These are phyloP conservation scores for Chromobotia macracanthus DNA, from an alignment of 2,797 vertebrate genomes.

Conservation along the genomic window DNA sequence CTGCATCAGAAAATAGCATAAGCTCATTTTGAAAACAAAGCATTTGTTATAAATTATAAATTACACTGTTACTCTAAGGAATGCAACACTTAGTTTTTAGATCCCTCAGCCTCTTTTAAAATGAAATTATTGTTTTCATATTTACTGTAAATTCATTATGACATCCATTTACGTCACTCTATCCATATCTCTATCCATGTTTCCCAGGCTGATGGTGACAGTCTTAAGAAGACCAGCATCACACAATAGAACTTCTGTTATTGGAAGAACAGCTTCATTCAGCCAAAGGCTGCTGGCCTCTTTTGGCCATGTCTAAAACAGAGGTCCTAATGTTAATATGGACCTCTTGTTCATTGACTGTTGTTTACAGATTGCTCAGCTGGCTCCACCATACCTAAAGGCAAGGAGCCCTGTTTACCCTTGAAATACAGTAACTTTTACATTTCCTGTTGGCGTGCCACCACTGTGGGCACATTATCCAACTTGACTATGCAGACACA, in stretches of 20 bases:
- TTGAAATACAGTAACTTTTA: constrained; percentile 77
- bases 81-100: neutral
- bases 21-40: neutral
- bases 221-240: neutral
- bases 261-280: neutral
- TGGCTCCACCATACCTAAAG: constrained; percentile 63
- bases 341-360: constrained; percentile 54
- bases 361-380: constrained; percentile 66
- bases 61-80: neutral
- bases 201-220: neutral
- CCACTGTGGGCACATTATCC: constrained; percentile 76
- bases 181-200: constrained; percentile 1
- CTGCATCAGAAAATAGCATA: neutral
- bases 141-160: neutral
- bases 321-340: constrained; percentile 60
- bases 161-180: neutral
- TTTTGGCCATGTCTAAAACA: constrained; percentile 25
- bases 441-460: constrained; percentile 69
- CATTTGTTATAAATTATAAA: neutral
- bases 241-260: neutral
- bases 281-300: constrained; percentile 2
- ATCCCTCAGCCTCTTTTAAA: neutral
- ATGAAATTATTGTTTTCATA: neutral
- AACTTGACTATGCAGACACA: constrained; percentile 80
- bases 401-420: constrained; percentile 75